phyloP scores from a whole-genome alignment of 2,113 vertebrate species.

The Cyanistes caeruleus region DNA sequence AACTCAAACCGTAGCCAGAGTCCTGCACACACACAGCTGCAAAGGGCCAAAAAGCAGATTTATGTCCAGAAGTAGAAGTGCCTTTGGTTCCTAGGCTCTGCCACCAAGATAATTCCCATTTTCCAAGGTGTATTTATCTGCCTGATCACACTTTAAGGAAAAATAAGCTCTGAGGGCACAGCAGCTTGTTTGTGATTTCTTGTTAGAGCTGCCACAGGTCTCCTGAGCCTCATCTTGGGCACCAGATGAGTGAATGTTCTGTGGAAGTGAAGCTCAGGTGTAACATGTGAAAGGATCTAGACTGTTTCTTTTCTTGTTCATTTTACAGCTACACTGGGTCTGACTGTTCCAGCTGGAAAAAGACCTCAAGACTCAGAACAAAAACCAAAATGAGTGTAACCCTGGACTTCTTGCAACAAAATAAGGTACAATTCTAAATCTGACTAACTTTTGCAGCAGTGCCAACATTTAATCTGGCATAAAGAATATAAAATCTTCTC shows the following conservation, averaged over 20 bases:
- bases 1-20: rapidly evolving
- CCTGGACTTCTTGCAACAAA: not conserved
- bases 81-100: not conserved
- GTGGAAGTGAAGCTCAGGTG: not conserved
- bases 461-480: slow-evolving; percentile 48
- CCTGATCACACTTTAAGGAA: not conserved
- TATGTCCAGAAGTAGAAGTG: not conserved
- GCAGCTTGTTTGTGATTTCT: not conserved
- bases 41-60: rapidly evolving
- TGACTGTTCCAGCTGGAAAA: not conserved
- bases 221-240: not conserved
- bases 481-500: slow-evolving; percentile 29
- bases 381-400: not conserved
- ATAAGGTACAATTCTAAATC: not conserved
- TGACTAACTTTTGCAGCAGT: not conserved
- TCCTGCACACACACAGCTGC: not conserved
- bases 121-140: not conserved
- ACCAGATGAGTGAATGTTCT: not conserved
- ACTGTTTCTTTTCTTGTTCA: not conserved
- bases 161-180: not conserved
- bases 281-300: not conserved
- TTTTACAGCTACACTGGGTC: not conserved
- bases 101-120: not conserved
- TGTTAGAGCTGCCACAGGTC: not conserved
- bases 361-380: not conserved